phyloP scores from a whole-genome alignment of 2,888 invertebrate species.

The Sabellastarte sp. region DNA sequence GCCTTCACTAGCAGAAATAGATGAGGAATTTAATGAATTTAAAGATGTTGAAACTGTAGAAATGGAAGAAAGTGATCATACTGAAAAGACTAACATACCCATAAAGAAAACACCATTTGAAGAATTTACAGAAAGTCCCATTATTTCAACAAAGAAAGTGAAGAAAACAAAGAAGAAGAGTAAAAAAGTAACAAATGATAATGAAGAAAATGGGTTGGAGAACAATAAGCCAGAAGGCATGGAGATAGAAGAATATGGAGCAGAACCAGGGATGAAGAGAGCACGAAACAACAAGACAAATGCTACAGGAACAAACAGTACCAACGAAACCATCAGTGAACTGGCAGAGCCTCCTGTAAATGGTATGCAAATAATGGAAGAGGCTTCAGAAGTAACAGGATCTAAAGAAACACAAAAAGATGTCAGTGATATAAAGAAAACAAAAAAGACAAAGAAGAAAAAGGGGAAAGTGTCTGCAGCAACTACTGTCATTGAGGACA shows the following conservation, averaged over 20 bases:
- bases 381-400: no score
- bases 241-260: background rate
- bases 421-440: no score
- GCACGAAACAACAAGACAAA: background rate
- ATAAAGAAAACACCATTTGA: no score
- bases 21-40: background rate
- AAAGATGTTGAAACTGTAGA: slow-evolving; percentile 5
- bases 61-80: slow-evolving; percentile 8
- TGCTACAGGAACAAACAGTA: background rate
- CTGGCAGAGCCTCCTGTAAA: no score
- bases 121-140: no score
- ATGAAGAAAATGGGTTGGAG: slow-evolving; percentile 1
- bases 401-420: no score
- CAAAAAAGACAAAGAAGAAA: no score
- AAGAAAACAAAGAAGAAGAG: background rate
- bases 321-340: background rate
- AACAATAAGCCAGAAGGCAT: background rate
- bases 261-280: background rate
- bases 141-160: no score
- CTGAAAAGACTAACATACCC: no score
- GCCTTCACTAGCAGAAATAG: background rate
- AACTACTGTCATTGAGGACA: no score
- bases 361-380: no score
- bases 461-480: no score
- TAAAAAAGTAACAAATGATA: background rate